Evolutionary conservation across 2,888 invertebrate species (phyloP), one percentile per base, ranked within the genome.

Genomic region (Linyphia triangularis): DNA sequence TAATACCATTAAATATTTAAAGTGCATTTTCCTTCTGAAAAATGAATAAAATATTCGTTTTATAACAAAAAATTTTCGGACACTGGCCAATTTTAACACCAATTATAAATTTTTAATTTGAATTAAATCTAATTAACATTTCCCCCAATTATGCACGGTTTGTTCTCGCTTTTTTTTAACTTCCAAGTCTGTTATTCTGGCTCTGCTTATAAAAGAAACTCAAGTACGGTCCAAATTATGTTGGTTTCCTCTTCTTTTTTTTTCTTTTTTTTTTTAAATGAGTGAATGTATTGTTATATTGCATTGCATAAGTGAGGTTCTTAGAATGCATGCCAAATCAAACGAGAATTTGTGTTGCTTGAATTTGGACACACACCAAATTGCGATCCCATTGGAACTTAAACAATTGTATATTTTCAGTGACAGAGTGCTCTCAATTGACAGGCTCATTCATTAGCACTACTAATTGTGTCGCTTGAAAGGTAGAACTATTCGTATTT

Each of bases 331-430:
- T 70, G 24, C 28, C 43, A 28, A 70, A 43, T 70, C 43, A 70
- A 70, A 70, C 43, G 70, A 43, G 70, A 13, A 40, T 70, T 69
- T 69, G 70, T 63, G 63, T 13, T 77, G 33, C 19, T 13, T 24
- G 24, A 26, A 61, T 24, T 77, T 77, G 77, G 77, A 61, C 63
- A 16, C 16, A 33, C 37, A 30, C 61, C 77, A 77, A 77, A 40
- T 63, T 37, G 37, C 40, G 26, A 63, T 26, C 43, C 51, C 70
- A 70, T 51, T 40, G 70, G 7, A 70, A 28, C 26, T 43, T 43
- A 19, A 70, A 70, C 70, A 43, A 70, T 70, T 70, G 70, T 70
- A 70, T 43, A 70, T 70, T 70, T 28, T 6, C 24, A 16, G 43
- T 70, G 19, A 30, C 26, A n/a, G 70, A 43, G 26, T 33, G n/a